Conservation (phyloP, 2,113 vertebrate genomes). For the Stigmatopora argus region DNA sequence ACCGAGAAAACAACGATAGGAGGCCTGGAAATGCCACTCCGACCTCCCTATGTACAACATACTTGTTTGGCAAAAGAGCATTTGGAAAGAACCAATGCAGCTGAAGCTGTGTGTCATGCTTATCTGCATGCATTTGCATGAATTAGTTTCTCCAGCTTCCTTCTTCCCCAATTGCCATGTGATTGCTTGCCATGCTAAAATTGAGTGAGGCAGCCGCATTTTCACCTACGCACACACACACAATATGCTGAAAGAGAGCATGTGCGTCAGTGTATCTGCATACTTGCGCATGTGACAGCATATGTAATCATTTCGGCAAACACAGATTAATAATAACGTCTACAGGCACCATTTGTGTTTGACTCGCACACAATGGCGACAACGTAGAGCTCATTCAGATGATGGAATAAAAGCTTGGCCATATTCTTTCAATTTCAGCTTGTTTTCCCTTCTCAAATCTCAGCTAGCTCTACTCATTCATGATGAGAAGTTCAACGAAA, state of each 20-base stretch:
- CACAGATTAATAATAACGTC: neutral
- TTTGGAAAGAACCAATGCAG: conserved; percentile 68
- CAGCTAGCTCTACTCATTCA: neutral
- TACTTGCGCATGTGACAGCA: conserved; percentile 10
- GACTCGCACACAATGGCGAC: neutral
- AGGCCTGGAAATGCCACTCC: conserved; percentile 5
- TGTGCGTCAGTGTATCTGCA: conserved; percentile 14
- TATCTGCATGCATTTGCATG: conserved; percentile 75
- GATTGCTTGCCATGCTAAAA: conserved; percentile 67
- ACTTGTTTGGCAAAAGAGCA: conserved; percentile 69
- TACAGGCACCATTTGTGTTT: neutral
- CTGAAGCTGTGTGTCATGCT: conserved; percentile 64
- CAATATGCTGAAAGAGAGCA: conserved; percentile 24
- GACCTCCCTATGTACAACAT: conserved; percentile 46
- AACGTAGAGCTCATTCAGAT: neutral
- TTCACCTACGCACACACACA: conserved; percentile 39
- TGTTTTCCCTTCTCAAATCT: no score
- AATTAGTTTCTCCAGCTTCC: conserved; percentile 61
- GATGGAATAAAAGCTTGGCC: neutral
- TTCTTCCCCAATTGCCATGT: conserved; percentile 45
- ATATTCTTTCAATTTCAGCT: neutral
- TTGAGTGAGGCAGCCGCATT: conserved; percentile 63
- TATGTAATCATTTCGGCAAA: conserved; percentile 34
- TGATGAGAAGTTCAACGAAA: neutral
- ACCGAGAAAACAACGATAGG: conserved; percentile 1